Base-by-base conservation (phyloP, 2,113 vertebrate genomes). In the Limnothrissa miodon region DNA sequence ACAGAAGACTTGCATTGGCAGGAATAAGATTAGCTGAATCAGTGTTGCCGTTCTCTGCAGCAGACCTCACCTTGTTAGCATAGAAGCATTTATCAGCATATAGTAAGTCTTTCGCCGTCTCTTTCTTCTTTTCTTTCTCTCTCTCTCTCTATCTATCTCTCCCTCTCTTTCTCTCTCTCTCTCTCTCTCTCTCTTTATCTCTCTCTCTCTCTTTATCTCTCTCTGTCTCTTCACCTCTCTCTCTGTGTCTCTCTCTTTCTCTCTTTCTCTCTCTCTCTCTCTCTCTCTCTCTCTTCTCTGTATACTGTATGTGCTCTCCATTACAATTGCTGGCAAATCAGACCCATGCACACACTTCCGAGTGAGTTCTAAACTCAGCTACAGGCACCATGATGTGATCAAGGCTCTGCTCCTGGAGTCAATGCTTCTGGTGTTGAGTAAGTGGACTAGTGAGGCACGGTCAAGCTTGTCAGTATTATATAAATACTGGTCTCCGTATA, bases 101-200 rank as follows among this genome's bases (percentile, higher is more conserved):
- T 5, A 53, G 21, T 53, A 53, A 36, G 62, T 66, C 56, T 33
- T 39, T 36, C 56, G 29, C 23, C 29, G n/a, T 45, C 59, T 70
- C 59, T 45, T 25, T 82, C 59, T 74, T 17, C 66, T 59, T 74
- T n/a, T 39, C n/a, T 39, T 56, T 42, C 83, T 56, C 83, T 53
- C 62, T 78, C 15, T 9, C 81, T 59, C 79, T 33, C n/a, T 81
- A 1, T 6, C 44, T n/a, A n/a, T n/a, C n/a, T n/a, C n/a, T n/a
- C n/a, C n/a, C n/a, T n/a, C n/a, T 48, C 11, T 48, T 15, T 48
- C 46, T 48, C 51, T 56, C 51, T 23, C 46, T 53, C 15, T 8
- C 29, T 25, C 11, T 78, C 6, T 42, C n/a, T 46, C 81, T 78
- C 66, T 42, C 8, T 78, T 23, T 79, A 19, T 56, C 19, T 23